These are phyloP conservation scores for Melinaea menophilus DNA, from an alignment of 2,888 invertebrate species.

Conservation along the genomic window DNA sequence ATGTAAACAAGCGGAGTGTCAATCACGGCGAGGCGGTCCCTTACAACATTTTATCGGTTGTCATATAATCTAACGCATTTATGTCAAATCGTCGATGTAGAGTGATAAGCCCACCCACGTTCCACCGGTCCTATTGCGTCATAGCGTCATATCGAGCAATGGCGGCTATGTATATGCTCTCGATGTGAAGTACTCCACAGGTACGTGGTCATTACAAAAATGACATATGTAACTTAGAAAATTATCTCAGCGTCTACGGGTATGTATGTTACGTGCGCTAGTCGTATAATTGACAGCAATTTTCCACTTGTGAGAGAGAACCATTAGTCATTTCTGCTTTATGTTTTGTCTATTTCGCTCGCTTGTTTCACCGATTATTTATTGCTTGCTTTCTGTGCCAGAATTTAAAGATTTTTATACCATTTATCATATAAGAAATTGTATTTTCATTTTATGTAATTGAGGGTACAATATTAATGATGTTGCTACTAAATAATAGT, in stretches of 20 bases:
- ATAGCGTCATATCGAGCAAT: constrained; percentile 58
- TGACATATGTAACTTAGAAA: constrained; percentile 43
- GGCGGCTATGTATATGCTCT: constrained; percentile 47
- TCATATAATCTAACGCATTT: constrained; percentile 76
- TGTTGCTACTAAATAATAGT: not conserved
- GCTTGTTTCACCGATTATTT: constrained; percentile 1
- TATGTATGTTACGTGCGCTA: constrained; percentile 21
- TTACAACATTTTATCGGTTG: constrained; percentile 74
- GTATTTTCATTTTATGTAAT: not conserved
- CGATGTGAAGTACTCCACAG: constrained; percentile 31
- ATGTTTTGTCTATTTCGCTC: constrained; percentile 1
- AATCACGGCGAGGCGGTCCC: constrained; percentile 73
- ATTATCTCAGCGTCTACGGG: constrained; percentile 32
- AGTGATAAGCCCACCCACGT: constrained; percentile 74
- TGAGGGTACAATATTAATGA: not conserved
- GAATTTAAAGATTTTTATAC: not conserved
- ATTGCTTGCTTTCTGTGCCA: not conserved
- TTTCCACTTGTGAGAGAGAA: constrained; percentile 8
- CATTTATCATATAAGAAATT: not conserved
- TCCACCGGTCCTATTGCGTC: constrained; percentile 57
- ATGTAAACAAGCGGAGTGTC: constrained; percentile 69
- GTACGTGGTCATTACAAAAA: constrained; percentile 46
- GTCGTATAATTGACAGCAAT: constrained; percentile 20
- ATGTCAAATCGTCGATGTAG: constrained; percentile 73
- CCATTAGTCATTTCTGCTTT: constrained; percentile 5